Evolutionary conservation across 2,888 invertebrate species (phyloP).

Genomic region (Callimorpha dominula): DNA sequence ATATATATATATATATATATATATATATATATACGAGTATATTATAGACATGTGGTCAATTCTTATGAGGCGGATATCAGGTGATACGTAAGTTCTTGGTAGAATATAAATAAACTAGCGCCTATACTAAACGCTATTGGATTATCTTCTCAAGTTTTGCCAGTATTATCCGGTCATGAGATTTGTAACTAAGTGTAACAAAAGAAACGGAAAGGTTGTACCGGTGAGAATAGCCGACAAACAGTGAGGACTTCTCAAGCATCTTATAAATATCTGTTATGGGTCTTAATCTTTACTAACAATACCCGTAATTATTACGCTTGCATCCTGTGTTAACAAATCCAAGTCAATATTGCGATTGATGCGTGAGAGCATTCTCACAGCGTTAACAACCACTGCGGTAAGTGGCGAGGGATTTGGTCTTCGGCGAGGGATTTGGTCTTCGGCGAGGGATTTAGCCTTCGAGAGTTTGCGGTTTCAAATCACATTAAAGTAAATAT

Average conservation of each 20-base stretch:
- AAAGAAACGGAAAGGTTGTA: neutral
- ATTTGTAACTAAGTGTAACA: neutral
- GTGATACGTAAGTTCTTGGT: too few relatives aligned
- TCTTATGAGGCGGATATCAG: too few relatives aligned
- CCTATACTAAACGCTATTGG: too few relatives aligned
- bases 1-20: too few relatives aligned
- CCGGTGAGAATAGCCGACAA: neutral
- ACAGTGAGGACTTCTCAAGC: neutral
- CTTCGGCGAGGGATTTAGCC: neutral
- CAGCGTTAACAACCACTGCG: neutral
- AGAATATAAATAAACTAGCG: too few relatives aligned
- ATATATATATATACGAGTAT: too few relatives aligned
- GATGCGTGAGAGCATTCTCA: neutral
- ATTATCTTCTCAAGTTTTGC: too few relatives aligned
- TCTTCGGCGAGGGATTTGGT: neutral
- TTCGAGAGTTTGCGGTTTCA: neutral
- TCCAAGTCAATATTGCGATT: neutral
- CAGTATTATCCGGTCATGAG: too few relatives aligned
- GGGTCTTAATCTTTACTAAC: neutral
- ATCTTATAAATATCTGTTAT: neutral
- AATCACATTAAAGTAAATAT: neutral
- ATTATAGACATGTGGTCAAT: too few relatives aligned
- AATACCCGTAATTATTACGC: neutral
- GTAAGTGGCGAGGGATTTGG: neutral
- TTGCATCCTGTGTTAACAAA: slow-evolving; percentile 3